Percentiles rank a stretch among this genome's conserved stretches.
Conservation (phyloP, 2,888 invertebrate species). For the Ormyrus thymus region DNA sequence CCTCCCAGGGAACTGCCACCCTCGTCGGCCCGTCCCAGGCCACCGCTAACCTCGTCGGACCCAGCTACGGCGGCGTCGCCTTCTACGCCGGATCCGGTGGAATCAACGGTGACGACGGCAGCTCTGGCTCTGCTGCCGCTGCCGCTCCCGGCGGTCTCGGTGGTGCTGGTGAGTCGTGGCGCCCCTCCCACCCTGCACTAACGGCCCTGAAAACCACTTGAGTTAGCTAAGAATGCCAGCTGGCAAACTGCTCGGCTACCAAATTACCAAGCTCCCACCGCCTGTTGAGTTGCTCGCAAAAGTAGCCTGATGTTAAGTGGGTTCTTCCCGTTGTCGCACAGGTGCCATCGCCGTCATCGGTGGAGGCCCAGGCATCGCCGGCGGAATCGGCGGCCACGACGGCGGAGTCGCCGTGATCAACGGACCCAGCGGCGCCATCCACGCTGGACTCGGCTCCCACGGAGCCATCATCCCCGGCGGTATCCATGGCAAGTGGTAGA, state of each 20-base stretch:
- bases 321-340: conserved; percentile 44
- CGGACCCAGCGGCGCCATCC: conserved; percentile 75
- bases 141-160: conserved; percentile 70
- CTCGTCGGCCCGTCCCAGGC: conserved; percentile 73
- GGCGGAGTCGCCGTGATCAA: conserved; percentile 75
- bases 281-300: conserved; percentile 43
- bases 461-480: conserved; percentile 74
- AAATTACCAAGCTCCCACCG: conserved; percentile 30
- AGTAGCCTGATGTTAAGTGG: conserved; percentile 54
- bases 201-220: no score
- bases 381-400: conserved; percentile 73
- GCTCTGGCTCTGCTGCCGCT: conserved; percentile 73
- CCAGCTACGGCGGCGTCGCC: conserved; percentile 72
- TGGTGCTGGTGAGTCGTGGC: conserved; percentile 54
- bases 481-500: conserved; percentile 72
- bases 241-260: not conserved
- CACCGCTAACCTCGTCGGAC: conserved; percentile 73
- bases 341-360: conserved; percentile 73
- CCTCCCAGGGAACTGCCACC: conserved; percentile 72
- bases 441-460: conserved; percentile 74
- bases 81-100: conserved; percentile 73
- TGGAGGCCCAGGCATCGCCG: conserved; percentile 70
- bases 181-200: not conserved
- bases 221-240: no score
- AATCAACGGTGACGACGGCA: conserved; percentile 74